Conservation (phyloP, 2,113 vertebrate genomes). For the Naja naja region DNA sequence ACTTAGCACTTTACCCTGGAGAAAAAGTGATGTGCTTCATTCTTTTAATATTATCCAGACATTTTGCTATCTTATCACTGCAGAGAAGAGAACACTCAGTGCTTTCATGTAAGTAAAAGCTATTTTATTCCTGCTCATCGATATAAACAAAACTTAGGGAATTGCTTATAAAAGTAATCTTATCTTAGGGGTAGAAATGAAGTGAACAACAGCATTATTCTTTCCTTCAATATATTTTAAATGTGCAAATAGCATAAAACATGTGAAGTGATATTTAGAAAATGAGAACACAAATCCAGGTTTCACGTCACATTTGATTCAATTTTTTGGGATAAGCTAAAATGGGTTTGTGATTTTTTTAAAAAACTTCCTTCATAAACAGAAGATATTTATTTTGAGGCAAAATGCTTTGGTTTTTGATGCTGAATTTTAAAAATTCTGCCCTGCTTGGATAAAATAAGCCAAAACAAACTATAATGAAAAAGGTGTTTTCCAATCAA, state of each 20-base stretch:
- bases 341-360: background rate
- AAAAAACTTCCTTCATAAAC: conserved; percentile 8
- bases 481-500: background rate
- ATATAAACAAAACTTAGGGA: background rate
- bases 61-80: background rate
- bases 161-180: conserved; percentile 4
- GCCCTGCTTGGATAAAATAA: background rate
- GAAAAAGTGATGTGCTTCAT: background rate
- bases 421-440: conserved; percentile 15
- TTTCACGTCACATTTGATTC: background rate
- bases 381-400: background rate
- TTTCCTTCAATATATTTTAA: background rate
- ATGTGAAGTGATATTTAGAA: background rate
- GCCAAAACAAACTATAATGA: background rate
- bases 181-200: background rate
- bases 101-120: background rate
- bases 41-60: conserved; percentile 8
- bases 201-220: background rate
- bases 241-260: background rate
- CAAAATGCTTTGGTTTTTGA: background rate
- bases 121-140: background rate
- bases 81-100: background rate
- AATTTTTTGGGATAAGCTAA: accelerated
- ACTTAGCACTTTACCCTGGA: conserved; percentile 10
- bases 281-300: background rate